These are phyloP conservation scores for Aphelinus atriplicis DNA, from an alignment of 1,140 invertebrate genomes.

Conservation along the genomic window DNA sequence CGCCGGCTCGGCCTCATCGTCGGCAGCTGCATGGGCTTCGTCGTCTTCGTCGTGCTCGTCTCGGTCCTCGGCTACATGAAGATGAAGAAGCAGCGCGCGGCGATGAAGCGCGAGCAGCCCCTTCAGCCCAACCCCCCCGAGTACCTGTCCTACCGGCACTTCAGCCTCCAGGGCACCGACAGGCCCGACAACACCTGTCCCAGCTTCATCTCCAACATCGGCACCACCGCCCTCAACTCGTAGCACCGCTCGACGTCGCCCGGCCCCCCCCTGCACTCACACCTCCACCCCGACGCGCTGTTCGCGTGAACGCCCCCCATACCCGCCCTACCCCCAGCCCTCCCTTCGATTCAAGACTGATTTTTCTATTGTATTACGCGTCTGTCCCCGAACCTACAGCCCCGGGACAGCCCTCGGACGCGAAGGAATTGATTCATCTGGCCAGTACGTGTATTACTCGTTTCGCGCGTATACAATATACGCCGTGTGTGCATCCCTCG, in stretches of 20 bases:
- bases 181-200: constrained; percentile 61
- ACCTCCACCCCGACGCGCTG: too few relatives aligned
- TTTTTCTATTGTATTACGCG: constrained; percentile 5
- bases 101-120: constrained; percentile 76
- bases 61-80: constrained; percentile 86
- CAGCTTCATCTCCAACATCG: constrained; percentile 63
- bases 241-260: neutral
- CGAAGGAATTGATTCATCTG: too few relatives aligned
- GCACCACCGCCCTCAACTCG: constrained; percentile 59
- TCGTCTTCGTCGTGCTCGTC: constrained; percentile 84
- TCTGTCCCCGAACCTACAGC: too few relatives aligned
- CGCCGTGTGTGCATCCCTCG: too few relatives aligned
- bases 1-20: constrained; percentile 84
- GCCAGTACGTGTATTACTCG: too few relatives aligned
- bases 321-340: too few relatives aligned
- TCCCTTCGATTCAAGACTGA: neutral
- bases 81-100: constrained; percentile 82
- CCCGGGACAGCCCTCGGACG: too few relatives aligned
- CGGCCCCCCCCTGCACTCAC: too few relatives aligned
- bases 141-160: constrained; percentile 79
- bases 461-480: too few relatives aligned
- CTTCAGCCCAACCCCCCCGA: constrained; percentile 72
- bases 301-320: too few relatives aligned
- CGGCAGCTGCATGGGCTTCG: constrained; percentile 84
- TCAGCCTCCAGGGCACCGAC: constrained; percentile 69